phyloP scores from a whole-genome alignment of 1,140 invertebrate species.

The Stratiolaelaps scimitus region DNA sequence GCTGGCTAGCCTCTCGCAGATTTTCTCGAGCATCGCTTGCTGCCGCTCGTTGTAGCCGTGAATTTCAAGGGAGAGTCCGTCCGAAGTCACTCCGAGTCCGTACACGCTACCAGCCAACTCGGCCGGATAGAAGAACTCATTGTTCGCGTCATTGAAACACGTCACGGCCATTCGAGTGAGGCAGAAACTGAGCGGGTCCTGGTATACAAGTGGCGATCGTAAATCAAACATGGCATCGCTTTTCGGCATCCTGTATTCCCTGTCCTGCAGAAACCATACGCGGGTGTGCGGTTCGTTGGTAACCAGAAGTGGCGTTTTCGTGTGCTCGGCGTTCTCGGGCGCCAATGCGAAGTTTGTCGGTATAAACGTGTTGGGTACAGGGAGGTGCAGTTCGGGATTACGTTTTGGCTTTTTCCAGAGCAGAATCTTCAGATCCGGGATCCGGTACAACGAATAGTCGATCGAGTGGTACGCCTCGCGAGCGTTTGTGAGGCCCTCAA shows the following conservation, averaged over 20 bases:
- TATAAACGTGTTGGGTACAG: slow-evolving; percentile 73
- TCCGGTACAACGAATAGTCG: slow-evolving; percentile 60
- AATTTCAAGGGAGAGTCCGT: slow-evolving; percentile 66
- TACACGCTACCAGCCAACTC: slow-evolving; percentile 74
- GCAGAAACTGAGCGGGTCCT: slow-evolving; percentile 69
- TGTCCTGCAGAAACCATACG: slow-evolving; percentile 88
- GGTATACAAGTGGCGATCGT: slow-evolving; percentile 67
- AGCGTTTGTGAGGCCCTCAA: slow-evolving; percentile 47
- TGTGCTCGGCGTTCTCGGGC: slow-evolving; percentile 51
- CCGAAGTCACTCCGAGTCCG: slow-evolving; percentile 55
- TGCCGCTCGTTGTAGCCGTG: slow-evolving; percentile 85
- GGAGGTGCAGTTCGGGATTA: slow-evolving; percentile 51
- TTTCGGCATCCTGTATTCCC: slow-evolving; percentile 78
- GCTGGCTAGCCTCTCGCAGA: slow-evolving; percentile 66
- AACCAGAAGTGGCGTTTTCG: slow-evolving; percentile 31
- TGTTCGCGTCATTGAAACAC: slow-evolving; percentile 66
- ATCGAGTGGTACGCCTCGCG: slow-evolving; percentile 81
- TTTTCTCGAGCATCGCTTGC: slow-evolving; percentile 65
- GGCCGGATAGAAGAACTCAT: slow-evolving; percentile 82
- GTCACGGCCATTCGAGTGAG: slow-evolving; percentile 67
- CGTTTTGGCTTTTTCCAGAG: slow-evolving; percentile 52
- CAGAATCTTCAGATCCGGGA: slow-evolving; percentile 53
- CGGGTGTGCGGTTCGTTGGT: slow-evolving; percentile 39
- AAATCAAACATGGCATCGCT: slow-evolving; percentile 65
- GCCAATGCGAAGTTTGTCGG: slow-evolving; percentile 69